Percentiles rank a stretch among this genome's conserved stretches.
These are phyloP conservation scores for Jaculus jaculus DNA, from an alignment of 2,113 vertebrate genomes.

Conservation along the genomic window DNA sequence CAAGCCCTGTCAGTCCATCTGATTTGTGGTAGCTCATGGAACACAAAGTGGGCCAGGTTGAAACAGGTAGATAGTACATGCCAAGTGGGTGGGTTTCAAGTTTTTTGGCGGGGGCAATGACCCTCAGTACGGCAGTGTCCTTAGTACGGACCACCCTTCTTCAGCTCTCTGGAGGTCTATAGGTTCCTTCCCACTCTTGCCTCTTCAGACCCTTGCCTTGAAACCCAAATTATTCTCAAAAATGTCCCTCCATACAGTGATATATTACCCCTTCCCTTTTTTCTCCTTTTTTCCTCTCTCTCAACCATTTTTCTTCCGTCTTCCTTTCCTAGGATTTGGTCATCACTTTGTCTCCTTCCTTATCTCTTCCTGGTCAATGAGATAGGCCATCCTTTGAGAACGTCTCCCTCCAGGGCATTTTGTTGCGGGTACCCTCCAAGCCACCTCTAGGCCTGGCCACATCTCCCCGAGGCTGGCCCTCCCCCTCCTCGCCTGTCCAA, in stretches of 20 bases:
- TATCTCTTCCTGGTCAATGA: neutral
- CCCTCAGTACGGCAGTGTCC: neutral
- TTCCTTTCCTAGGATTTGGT: neutral
- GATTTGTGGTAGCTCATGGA: neutral
- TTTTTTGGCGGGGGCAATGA: neutral
- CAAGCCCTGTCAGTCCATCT: neutral
- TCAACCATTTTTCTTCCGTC: neutral
- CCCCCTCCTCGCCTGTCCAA: neutral
- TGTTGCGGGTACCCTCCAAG: neutral
- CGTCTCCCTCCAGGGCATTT: neutral
- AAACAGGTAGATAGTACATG: no score
- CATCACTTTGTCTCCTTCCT: neutral
- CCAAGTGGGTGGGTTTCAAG: neutral
- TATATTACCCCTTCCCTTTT: neutral
- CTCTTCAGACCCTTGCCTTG: neutral
- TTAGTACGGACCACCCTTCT: neutral
- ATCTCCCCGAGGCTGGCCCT: no score
- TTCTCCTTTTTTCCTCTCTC: neutral
- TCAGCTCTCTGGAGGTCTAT: neutral
- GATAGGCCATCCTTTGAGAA: neutral
- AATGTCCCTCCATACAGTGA: neutral
- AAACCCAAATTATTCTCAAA: neutral
- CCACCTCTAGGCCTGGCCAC: neutral
- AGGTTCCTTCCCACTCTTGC: neutral
- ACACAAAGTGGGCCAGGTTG: neutral